Percentiles rank a stretch among this genome's conserved stretches.
Evolutionary conservation across 2,888 invertebrate genomes (phyloP).

Genomic region (Patella pellucida): DNA sequence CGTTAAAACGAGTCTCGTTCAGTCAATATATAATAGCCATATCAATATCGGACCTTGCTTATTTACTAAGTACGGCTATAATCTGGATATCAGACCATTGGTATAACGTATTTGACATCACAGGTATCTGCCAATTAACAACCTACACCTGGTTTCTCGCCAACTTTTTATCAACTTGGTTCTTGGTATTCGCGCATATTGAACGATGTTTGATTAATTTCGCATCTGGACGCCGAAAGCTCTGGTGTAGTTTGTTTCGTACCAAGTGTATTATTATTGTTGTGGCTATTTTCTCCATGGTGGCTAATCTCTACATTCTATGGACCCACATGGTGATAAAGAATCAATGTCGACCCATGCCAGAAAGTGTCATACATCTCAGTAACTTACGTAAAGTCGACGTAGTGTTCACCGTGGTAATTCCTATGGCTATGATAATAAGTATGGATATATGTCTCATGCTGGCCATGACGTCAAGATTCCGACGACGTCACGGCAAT

Average conservation of each 20-base stretch:
- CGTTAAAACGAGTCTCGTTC: constrained; percentile 28
- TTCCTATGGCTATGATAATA: constrained; percentile 40
- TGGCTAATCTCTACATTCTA: constrained; percentile 38
- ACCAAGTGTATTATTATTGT: constrained; percentile 42
- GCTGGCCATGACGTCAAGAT: neutral
- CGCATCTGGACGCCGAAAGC: constrained; percentile 27
- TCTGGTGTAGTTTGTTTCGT: constrained; percentile 39
- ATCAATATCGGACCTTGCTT: constrained; percentile 33
- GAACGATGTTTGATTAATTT: constrained; percentile 34
- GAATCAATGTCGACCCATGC: constrained; percentile 45
- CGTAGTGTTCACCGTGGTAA: constrained; percentile 45
- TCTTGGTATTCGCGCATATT: constrained; percentile 36
- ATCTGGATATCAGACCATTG: constrained; percentile 32
- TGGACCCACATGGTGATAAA: constrained; percentile 36
- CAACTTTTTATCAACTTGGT: constrained; percentile 39
- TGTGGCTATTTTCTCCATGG: constrained; percentile 37
- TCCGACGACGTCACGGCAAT: neutral
- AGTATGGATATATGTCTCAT: constrained; percentile 29
- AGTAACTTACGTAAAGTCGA: constrained; percentile 51
- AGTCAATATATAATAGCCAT: constrained; percentile 39
- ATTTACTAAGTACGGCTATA: constrained; percentile 28
- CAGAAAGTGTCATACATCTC: constrained; percentile 48
- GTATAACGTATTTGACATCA: constrained; percentile 33
- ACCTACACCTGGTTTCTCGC: constrained; percentile 30
- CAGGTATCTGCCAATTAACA: constrained; percentile 40